Evolutionary conservation across 2,888 invertebrate genomes (phyloP).

Genomic region (Macrophya alboannulata): DNA sequence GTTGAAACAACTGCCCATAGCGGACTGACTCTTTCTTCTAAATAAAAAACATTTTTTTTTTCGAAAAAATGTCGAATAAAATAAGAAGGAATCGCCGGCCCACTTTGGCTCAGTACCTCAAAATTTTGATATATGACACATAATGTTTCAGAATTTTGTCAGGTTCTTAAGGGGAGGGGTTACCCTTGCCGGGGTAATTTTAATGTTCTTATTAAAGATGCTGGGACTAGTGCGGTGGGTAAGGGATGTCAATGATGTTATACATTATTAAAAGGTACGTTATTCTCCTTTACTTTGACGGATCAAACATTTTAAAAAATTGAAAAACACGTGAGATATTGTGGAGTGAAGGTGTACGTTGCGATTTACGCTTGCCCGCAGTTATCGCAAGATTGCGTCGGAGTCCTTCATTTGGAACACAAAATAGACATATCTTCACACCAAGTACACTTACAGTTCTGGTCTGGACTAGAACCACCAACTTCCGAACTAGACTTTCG

Average conservation of each 20-base stretch:
- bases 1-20: too few species aligned
- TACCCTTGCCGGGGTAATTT: slow-evolving; percentile 36
- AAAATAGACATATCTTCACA: slow-evolving; percentile 30
- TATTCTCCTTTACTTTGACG: slow-evolving; percentile 2
- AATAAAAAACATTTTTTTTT: too few species aligned
- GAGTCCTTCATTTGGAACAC: slow-evolving; percentile 22
- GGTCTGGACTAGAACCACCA: slow-evolving; percentile 15
- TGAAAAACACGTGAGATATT: slow-evolving; percentile 26
- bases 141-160: too few species aligned
- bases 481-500: too few species aligned
- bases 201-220: slow-evolving; percentile 8
- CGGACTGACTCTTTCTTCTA: too few species aligned
- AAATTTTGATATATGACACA: too few species aligned
- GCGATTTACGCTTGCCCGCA: slow-evolving; percentile 18
- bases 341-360: slow-evolving; percentile 12
- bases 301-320: background rate
- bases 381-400: background rate
- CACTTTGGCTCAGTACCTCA: too few species aligned
- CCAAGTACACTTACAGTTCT: slow-evolving; percentile 25
- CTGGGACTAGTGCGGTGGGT: slow-evolving; percentile 16
- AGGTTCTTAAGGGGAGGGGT: slow-evolving; percentile 27
- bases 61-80: too few species aligned
- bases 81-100: too few species aligned
- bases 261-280: slow-evolving; percentile 32
- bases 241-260: slow-evolving; percentile 30